phyloP scores from a whole-genome alignment of 1,140 invertebrate species.

The Drosophila grimshawi region DNA sequence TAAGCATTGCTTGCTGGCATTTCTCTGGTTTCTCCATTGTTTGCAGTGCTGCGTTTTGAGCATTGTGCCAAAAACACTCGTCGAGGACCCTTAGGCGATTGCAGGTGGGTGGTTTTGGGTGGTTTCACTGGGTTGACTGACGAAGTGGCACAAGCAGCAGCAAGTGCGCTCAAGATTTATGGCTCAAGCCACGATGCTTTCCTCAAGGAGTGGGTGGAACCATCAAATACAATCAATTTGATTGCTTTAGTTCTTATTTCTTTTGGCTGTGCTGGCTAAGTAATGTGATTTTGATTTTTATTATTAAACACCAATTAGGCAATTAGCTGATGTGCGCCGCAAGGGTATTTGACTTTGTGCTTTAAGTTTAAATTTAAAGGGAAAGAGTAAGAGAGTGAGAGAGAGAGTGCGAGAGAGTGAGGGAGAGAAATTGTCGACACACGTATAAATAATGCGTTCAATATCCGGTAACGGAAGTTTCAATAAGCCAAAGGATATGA shows the following conservation, averaged over 20 bases:
- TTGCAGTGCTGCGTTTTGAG: constrained; percentile 72
- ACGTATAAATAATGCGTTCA: constrained; percentile 61
- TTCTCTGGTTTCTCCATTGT: constrained; percentile 46
- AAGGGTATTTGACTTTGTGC: not conserved
- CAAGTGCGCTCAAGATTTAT: constrained; percentile 79
- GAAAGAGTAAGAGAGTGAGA: not conserved
- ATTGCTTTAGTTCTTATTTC: constrained; percentile 57
- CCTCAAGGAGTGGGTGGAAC: constrained; percentile 22
- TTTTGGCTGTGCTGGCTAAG: constrained; percentile 7
- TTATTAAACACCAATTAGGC: constrained; percentile 63
- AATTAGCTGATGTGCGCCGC: constrained; percentile 52
- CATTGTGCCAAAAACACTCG: constrained; percentile 66
- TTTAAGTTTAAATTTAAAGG: not conserved
- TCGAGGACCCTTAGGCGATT: constrained; percentile 73
- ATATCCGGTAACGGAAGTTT: constrained; percentile 72
- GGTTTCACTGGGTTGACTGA: not conserved
- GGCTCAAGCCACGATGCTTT: constrained; percentile 50
- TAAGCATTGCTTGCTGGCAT: constrained; percentile 12
- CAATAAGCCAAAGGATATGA: constrained; percentile 70
- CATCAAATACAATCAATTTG: constrained; percentile 81
- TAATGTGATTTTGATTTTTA: constrained; percentile 76
- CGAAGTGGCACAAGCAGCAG: constrained; percentile 1
- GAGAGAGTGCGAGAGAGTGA: not conserved
- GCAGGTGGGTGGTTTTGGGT: constrained; percentile 35
- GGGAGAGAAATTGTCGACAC: constrained; percentile 2